Conservation (phyloP, 2,797 vertebrate genomes). For the Enteromius thamalakanensis region DNA sequence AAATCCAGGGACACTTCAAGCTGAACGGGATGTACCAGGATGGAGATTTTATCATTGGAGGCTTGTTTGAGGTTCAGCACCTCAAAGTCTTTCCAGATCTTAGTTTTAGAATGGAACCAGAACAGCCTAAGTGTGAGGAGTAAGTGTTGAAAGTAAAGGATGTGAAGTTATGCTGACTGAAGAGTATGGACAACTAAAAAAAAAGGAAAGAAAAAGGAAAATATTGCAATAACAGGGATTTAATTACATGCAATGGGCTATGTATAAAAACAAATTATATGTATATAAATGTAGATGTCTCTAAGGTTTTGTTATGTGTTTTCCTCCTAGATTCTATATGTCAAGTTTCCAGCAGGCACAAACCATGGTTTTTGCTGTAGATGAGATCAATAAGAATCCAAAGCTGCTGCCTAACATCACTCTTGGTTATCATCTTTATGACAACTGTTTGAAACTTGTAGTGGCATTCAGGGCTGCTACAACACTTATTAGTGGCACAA, state of each 20-base stretch:
- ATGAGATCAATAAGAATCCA: constrained; percentile 60
- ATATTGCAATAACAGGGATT: background rate
- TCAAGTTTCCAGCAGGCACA: constrained; percentile 52
- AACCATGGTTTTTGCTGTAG: constrained; percentile 55
- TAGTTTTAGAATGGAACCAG: constrained; percentile 67
- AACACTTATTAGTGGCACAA: constrained; percentile 46
- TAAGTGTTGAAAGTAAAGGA: constrained; percentile 2
- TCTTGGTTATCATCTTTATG: constrained; percentile 53
- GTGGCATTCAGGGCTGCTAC: constrained; percentile 55
- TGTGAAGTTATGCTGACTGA: background rate
- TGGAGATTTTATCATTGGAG: constrained; percentile 59
- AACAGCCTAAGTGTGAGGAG: constrained; percentile 57
- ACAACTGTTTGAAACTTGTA: constrained; percentile 54
- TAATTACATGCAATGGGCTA: background rate
- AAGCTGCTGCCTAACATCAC: constrained; percentile 54
- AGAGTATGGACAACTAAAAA: background rate
- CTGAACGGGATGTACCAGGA: constrained; percentile 62
- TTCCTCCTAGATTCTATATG: constrained; percentile 42
- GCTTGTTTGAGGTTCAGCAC: constrained; percentile 57
- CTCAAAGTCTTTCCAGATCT: constrained; percentile 47
- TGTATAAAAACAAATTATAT: background rate
- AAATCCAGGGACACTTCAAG: constrained; percentile 59
- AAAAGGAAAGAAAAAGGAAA: background rate
- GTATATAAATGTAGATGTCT: background rate
- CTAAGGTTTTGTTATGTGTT: background rate